A percentile compares a stretch with the other conserved stretches of the same genome.
These are phyloP conservation scores for Mustela lutreola DNA, from an alignment of 2,113 vertebrate species.

Conservation along the genomic window DNA sequence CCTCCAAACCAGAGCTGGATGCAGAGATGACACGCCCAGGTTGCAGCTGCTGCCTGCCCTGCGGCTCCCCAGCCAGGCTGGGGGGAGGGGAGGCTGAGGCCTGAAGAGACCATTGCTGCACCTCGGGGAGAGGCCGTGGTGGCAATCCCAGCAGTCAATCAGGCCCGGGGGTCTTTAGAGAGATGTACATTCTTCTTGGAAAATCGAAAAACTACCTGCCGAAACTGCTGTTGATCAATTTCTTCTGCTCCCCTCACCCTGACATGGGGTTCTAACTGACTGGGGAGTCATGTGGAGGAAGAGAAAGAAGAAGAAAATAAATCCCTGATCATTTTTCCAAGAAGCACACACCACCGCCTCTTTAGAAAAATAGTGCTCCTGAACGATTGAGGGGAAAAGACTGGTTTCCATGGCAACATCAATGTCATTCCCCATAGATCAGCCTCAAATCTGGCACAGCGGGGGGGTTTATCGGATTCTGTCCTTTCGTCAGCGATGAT, in stretches of 20 bases:
- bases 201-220: not conserved
- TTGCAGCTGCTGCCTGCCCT: accelerated
- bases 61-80: accelerated
- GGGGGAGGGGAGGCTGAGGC: not conserved
- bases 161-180: not conserved
- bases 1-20: accelerated
- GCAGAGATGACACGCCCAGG: not conserved
- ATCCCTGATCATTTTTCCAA: not conserved
- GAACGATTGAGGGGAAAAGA: not conserved
- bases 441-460: not conserved
- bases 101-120: accelerated
- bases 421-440: not conserved
- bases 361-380: not conserved
- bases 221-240: not conserved
- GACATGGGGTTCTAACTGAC: accelerated
- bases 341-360: not conserved
- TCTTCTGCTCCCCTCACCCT: not conserved
- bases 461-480: not conserved
- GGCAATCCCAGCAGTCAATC: accelerated
- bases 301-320: not conserved
- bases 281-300: not conserved
- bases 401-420: slow-evolving; percentile 70
- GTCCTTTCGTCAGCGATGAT: not conserved
- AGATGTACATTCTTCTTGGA: not conserved
- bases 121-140: not conserved